Percentiles rank a stretch among this genome's conserved stretches.
phyloP scores from a whole-genome alignment of 2,797 vertebrate species.

The Ibycter americanus region DNA sequence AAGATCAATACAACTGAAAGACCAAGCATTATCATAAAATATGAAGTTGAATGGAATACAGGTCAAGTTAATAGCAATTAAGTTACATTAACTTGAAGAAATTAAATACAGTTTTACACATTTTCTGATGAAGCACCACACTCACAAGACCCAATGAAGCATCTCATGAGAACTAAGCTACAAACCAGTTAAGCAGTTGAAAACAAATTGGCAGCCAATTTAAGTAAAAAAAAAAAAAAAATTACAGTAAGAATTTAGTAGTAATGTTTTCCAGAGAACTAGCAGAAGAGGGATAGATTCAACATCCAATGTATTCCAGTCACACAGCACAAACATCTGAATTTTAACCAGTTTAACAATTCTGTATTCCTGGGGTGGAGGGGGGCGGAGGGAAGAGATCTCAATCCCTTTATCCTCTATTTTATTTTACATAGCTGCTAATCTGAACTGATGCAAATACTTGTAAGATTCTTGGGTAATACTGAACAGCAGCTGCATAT shows the following conservation, averaged over 20 bases:
- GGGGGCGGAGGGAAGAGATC: background rate
- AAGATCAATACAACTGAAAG: slow-evolving; percentile 1
- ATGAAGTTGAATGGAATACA: slow-evolving; percentile 22
- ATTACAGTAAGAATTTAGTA: background rate
- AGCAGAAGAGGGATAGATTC: background rate
- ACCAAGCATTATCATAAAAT: background rate
- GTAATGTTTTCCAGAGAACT: background rate
- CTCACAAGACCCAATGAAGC: slow-evolving; percentile 21
- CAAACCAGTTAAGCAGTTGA: background rate
- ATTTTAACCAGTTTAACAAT: slow-evolving; percentile 2
- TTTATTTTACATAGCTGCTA: background rate
- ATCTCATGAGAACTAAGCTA: slow-evolving; percentile 36
- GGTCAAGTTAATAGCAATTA: slow-evolving; percentile 48
- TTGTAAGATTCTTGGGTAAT: background rate
- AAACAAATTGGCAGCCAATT: background rate
- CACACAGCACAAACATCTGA: slow-evolving; percentile 10
- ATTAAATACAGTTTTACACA: slow-evolving; percentile 24
- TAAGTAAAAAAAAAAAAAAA: background rate
- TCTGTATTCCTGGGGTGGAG: background rate
- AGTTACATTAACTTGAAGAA: slow-evolving; percentile 53
- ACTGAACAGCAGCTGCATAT: background rate
- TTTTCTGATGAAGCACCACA: slow-evolving; percentile 34
- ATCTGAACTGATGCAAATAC: background rate
- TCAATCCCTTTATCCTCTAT: background rate
- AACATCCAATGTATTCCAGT: background rate